Percentiles rank a stretch among this genome's conserved stretches.
phyloP scores from a whole-genome alignment of 2,888 invertebrate species.

The Aquatica leii region DNA sequence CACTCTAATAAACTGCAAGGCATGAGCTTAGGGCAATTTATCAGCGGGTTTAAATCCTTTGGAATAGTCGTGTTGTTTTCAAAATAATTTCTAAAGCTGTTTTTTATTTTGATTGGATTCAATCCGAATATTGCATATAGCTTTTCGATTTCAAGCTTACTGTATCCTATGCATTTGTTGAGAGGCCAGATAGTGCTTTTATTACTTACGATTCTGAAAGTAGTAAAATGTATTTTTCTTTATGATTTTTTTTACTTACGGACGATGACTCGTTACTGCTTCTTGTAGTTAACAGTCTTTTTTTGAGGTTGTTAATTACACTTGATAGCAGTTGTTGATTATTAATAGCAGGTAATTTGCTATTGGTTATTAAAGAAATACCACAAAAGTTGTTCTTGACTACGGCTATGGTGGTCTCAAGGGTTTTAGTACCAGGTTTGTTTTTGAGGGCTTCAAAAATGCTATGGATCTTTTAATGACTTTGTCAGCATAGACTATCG shows the following conservation, averaged over 20 bases:
- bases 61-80: not conserved
- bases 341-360: not conserved
- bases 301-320: not conserved
- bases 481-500: conserved; percentile 11
- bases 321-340: not conserved
- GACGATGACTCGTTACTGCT: not conserved
- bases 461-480: not conserved
- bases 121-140: not conserved
- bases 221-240: too few relatives aligned
- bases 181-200: too few relatives aligned
- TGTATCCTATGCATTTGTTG: too few relatives aligned
- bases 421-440: conserved; percentile 12
- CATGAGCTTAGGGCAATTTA: not conserved
- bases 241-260: not conserved
- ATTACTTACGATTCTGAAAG: too few relatives aligned
- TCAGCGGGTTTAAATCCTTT: not conserved
- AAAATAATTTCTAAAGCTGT: not conserved
- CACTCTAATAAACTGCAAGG: not conserved
- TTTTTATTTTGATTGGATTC: not conserved
- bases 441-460: conserved; percentile 9
- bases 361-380: not conserved
- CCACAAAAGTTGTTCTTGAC: too few relatives aligned
- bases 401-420: not conserved
- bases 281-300: too few relatives aligned
- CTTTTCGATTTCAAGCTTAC: not conserved